Conservation (phyloP, 2,888 invertebrate genomes). For the Morpho achilles region DNA sequence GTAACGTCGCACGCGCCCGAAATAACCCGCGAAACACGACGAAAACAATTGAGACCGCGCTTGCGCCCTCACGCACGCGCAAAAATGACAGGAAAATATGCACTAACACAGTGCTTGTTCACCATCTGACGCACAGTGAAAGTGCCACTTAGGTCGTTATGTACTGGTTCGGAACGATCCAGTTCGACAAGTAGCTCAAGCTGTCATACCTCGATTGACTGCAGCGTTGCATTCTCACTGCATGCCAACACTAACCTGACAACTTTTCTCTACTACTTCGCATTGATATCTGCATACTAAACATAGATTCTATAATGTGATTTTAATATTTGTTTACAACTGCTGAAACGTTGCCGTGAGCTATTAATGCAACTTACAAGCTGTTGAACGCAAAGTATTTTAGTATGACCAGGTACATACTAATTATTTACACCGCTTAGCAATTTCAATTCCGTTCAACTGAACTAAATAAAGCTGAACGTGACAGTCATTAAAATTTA, state of each 20-base stretch:
- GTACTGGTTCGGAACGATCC: constrained; percentile 28
- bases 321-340: constrained; percentile 21
- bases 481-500: no score
- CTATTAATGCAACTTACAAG: constrained; percentile 28
- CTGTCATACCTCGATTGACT: constrained; percentile 8
- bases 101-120: constrained; percentile 35
- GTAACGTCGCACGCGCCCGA: constrained; percentile 59
- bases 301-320: neutral
- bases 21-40: constrained; percentile 76
- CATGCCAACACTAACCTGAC: constrained; percentile 11
- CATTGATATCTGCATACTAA: constrained; percentile 5
- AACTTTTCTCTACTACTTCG: constrained; percentile 10
- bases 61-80: constrained; percentile 60
- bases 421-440: constrained; percentile 16
- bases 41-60: constrained; percentile 74
- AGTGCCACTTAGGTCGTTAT: constrained; percentile 27
- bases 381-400: constrained; percentile 27
- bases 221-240: constrained; percentile 12
- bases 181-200: constrained; percentile 25
- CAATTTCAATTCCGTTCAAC: constrained; percentile 5
- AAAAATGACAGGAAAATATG: constrained; percentile 71
- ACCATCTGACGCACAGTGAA: constrained; percentile 32
- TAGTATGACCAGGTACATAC: constrained; percentile 22
- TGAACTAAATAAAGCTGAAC: no score
- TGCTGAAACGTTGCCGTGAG: constrained; percentile 16